These are phyloP conservation scores for Amiota mariae DNA, from an alignment of 2,888 invertebrate genomes.

Conservation along the genomic window DNA sequence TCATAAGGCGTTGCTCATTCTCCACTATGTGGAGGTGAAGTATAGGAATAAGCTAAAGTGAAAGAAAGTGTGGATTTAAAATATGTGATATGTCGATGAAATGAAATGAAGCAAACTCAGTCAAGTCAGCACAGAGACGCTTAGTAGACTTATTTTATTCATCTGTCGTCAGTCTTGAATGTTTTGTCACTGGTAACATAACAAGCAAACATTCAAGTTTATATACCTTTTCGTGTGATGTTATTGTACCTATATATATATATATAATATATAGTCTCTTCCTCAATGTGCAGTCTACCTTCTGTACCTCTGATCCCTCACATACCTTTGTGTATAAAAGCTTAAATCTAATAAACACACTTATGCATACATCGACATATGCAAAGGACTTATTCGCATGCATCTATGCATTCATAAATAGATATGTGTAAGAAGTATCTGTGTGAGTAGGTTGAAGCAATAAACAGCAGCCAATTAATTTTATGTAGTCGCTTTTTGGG, in stretches of 20 bases:
- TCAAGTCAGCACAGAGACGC: too few relatives aligned
- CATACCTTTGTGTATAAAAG: too few relatives aligned
- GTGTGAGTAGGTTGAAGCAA: not conserved
- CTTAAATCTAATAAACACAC: not conserved
- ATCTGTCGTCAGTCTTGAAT: not conserved
- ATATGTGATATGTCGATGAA: constrained; percentile 10
- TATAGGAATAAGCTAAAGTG: too few relatives aligned
- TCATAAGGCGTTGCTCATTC: not conserved
- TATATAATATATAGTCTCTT: too few relatives aligned
- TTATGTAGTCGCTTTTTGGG: constrained; percentile 27
- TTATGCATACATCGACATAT: not conserved
- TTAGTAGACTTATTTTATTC: not conserved
- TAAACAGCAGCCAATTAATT: constrained; percentile 28
- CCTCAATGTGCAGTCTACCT: not conserved
- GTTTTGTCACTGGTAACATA: constrained; percentile 24
- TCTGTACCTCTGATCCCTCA: too few relatives aligned
- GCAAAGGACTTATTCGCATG: not conserved
- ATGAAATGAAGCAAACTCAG: constrained; percentile 11
- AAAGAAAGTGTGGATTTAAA: too few relatives aligned
- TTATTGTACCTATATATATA: too few relatives aligned
- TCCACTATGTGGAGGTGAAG: too few relatives aligned
- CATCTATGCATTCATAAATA: too few relatives aligned
- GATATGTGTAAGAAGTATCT: too few relatives aligned
- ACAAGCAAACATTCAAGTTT: too few relatives aligned
- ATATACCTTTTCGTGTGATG: too few relatives aligned